These are phyloP conservation scores for Pongo abelii DNA, from an alignment of 2,113 vertebrate genomes.

Conservation along the genomic window DNA sequence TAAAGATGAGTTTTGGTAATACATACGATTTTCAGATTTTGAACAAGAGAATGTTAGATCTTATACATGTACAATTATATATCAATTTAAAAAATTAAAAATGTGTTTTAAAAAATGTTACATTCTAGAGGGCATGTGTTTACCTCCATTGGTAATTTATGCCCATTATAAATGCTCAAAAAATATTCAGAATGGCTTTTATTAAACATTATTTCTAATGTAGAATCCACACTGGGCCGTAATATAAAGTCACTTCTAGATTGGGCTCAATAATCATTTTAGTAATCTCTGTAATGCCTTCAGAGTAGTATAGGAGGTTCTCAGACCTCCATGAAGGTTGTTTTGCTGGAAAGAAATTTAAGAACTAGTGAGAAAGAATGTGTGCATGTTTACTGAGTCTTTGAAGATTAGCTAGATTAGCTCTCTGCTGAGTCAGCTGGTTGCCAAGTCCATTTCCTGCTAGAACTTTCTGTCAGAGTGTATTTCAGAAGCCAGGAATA, in stretches of 20 bases:
- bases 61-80: neutral
- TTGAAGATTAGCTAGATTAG: constrained; percentile 39
- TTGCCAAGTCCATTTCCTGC: constrained; percentile 53
- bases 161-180: constrained; percentile 6
- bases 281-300: constrained; percentile 39
- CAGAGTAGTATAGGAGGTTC: constrained; percentile 1
- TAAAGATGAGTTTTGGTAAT: constrained; percentile 25
- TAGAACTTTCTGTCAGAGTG: neutral
- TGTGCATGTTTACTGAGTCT: neutral
- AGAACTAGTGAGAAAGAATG: constrained; percentile 21
- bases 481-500: constrained; percentile 46
- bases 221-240: neutral
- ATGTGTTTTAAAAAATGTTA: neutral
- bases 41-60: neutral
- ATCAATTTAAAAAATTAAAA: neutral
- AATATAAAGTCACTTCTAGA: constrained; percentile 31
- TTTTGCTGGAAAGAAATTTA: constrained; percentile 42
- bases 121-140: neutral
- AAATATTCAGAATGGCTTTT: neutral
- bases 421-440: neutral
- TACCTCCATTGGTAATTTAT: neutral
- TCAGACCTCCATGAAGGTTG: neutral
- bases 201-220: constrained; percentile 44
- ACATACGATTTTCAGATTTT: constrained; percentile 37
- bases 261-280: constrained; percentile 36